Percentiles rank a stretch among this genome's conserved stretches.
phyloP scores from a whole-genome alignment of 2,113 vertebrate species.

The Pseudorasbora parva region DNA sequence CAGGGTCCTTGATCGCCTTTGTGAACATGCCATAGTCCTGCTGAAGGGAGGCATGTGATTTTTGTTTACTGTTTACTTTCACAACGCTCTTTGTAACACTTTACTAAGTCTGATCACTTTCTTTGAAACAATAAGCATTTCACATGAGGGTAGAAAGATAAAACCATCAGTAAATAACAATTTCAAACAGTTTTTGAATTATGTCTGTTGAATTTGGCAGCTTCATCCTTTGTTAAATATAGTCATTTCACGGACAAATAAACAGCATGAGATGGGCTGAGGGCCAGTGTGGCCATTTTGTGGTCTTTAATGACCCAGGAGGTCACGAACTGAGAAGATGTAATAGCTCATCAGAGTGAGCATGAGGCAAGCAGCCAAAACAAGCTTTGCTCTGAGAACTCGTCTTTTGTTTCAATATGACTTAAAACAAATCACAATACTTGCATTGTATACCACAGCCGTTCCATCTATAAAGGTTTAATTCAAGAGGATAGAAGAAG shows the following conservation, averaged over 20 bases:
- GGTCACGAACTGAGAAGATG: conserved; percentile 72
- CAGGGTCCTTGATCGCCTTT: not conserved
- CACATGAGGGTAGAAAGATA: conserved; percentile 43
- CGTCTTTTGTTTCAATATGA: conserved; percentile 71
- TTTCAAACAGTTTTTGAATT: conserved; percentile 69
- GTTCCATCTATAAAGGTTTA: conserved; percentile 62
- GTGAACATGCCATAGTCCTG: too few species aligned
- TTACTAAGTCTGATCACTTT: conserved; percentile 33
- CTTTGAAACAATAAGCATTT: conserved; percentile 8
- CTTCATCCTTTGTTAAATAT: conserved; percentile 74
- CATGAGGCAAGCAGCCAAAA: conserved; percentile 70
- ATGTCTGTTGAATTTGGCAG: conserved; percentile 69
- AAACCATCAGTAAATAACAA: conserved; percentile 70
- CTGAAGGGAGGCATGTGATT: not conserved
- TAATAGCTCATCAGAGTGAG: conserved; percentile 80
- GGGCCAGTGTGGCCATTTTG: conserved; percentile 70
- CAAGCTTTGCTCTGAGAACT: conserved; percentile 70
- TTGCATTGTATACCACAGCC: conserved; percentile 64
- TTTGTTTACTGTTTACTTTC: not conserved
- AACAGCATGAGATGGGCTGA: conserved; percentile 68
- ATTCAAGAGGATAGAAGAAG: conserved; percentile 44
- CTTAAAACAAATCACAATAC: conserved; percentile 67
- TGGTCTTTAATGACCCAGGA: conserved; percentile 73
- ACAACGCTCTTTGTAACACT: not conserved
- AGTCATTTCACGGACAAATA: conserved; percentile 76